Percentiles rank a stretch among this genome's conserved stretches.
phyloP scores from a whole-genome alignment of 1,140 invertebrate genomes.

The Drosophila arawakana region DNA sequence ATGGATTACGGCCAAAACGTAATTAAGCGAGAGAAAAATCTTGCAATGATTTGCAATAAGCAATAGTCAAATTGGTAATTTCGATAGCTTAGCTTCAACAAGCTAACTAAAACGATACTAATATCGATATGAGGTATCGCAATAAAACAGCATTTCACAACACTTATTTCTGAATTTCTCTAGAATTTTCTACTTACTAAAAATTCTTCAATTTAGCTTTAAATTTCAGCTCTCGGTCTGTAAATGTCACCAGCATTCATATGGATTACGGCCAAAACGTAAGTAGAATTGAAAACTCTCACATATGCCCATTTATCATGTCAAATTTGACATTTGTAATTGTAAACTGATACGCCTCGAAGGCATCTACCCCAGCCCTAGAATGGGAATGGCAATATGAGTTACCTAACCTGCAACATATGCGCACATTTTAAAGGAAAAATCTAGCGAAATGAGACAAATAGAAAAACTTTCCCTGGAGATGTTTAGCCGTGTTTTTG shows the following conservation, averaged over 20 bases:
- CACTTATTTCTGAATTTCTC: no score
- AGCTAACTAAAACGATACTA: no score
- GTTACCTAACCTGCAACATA: slow-evolving; percentile 60
- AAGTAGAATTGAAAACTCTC: slow-evolving; percentile 40
- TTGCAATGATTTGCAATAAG: no score
- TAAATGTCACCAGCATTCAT: slow-evolving; percentile 54
- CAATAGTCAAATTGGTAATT: no score
- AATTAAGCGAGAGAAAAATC: background rate
- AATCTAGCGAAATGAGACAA: slow-evolving; percentile 21
- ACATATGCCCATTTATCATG: slow-evolving; percentile 82
- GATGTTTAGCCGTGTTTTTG: slow-evolving; percentile 18
- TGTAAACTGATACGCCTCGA: slow-evolving; percentile 78
- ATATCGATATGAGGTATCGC: background rate
- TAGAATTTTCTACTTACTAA: background rate
- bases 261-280: background rate
- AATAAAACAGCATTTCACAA: no score
- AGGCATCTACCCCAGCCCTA: slow-evolving; percentile 30
- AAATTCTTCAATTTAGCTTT: background rate
- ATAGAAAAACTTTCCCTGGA: background rate
- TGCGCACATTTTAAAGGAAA: slow-evolving; percentile 66
- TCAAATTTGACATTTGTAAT: slow-evolving; percentile 81
- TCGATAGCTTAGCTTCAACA: no score
- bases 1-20: background rate
- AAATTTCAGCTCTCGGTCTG: background rate
- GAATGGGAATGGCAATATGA: slow-evolving; percentile 16